These are phyloP conservation scores for Dynastes tityus DNA, from an alignment of 2,888 invertebrate species.

Conservation along the genomic window DNA sequence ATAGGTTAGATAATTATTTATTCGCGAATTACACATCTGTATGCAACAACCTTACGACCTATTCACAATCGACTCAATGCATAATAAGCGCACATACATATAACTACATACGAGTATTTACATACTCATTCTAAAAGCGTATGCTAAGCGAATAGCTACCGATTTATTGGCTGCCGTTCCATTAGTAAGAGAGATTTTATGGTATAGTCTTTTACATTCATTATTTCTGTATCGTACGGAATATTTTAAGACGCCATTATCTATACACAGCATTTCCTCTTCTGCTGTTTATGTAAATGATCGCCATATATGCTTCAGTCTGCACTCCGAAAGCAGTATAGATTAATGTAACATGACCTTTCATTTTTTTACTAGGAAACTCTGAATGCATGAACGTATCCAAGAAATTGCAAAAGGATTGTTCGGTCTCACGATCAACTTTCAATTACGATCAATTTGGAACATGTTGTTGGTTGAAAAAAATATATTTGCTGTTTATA, in stretches of 20 bases:
- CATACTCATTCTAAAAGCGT: constrained; percentile 28
- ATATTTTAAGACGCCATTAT: constrained; percentile 22
- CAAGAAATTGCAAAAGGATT: not conserved
- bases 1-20: constrained; percentile 32
- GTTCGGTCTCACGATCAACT: not conserved
- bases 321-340: not conserved
- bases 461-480: not conserved
- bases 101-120: not conserved
- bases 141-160: constrained; percentile 27
- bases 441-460: not conserved
- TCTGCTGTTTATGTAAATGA: constrained; percentile 15
- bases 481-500: no score
- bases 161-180: constrained; percentile 33
- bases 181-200: constrained; percentile 36
- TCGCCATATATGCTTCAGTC: not conserved
- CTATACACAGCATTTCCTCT: constrained; percentile 23
- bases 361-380: not conserved
- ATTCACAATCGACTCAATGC: not conserved
- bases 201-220: constrained; percentile 18
- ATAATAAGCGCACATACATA: constrained; percentile 9
- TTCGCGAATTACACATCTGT: constrained; percentile 14
- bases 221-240: constrained; percentile 11
- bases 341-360: constrained; percentile 20
- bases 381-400: not conserved
- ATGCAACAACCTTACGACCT: constrained; percentile 31